Evolutionary conservation across 92 coral and sea anemone species (phyloP), one percentile per base, ranked within the genome.

Genomic region (Paramuricea clavata): DNA sequence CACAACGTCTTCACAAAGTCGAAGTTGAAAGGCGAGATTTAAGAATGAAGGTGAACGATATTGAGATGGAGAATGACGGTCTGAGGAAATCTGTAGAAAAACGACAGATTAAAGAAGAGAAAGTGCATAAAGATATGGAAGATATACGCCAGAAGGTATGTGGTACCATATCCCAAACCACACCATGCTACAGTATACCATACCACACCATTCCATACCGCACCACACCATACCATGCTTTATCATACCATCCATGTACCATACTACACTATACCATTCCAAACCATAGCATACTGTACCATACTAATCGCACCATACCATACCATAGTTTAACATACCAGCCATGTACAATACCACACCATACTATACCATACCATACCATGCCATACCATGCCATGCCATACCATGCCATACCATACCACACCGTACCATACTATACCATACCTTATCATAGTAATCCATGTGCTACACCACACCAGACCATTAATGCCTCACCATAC

Each of bases 1-100:
- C 98, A 19, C 99, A 96, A 81, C 96, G 99, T 17, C 97, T 96
- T 70, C 99, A 96, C 89, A 82, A 97, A 47, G 99, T 95, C 27
- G 99, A 96, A 52, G 98, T 96, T 19, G 99, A 96, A 88, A 64
- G 99, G 44, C 88, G 99, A 12, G 90, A 95, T 13, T 82, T 94
- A 16, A 93, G 95, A 28, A 89, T 91, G 43, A 98, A 94, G 80
- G 84, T 96, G 36, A 91, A 93, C 31, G 90, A 86, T 60, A 85
- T 89, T 54, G 86, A 86, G 44, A 97, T 91, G 68, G 94, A 96
- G 54, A 69, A 78, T 25, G 83, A 93, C 0, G 98, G 91, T 72
- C 76, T 96, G 30, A 91, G 85, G 79, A 85, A 89, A 13, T 84
- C 88, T 42, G 73, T 60, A 0, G 84, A 79, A 10, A 79, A 79